Base-by-base conservation (phyloP, 2,113 vertebrate genomes). In the Octodon degus region DNA sequence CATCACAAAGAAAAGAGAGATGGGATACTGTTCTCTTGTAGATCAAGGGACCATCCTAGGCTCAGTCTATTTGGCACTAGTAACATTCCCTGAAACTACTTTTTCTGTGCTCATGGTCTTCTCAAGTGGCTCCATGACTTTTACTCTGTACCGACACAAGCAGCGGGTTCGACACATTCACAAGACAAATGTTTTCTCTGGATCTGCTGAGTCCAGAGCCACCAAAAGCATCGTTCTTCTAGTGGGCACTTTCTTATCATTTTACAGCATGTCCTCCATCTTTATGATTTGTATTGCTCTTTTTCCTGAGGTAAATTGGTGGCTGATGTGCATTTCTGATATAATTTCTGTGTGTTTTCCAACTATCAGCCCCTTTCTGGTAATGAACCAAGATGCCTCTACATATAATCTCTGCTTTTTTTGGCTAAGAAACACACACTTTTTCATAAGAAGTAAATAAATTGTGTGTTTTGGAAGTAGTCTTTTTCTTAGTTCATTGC, bases 261-360 rank as follows among this genome's bases (percentile, higher is more conserved):
- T 84, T 20, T 63, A 91, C 43, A n/a, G 37, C 5, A 7, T 94
- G 8, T 91, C 94, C 7, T 89, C 27, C 12, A 7, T 81, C 6
- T 14, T 89, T 14, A 11, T 22, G 0, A 0, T 37, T 14, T 86
- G 1, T 19, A 7, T 40, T 1, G 7, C 55, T 30, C 2, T 88
- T n/a, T 60, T 9, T 7, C 0, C 22, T 9, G 27, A 60, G 12
- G 0, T 1, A 1, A 30, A 1, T 30, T 50, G 2, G 34, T 84
- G 30, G 80, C 2, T 85, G 17, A 16, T 84, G 32, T 74, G 19
- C 20, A 74, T 27, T 16, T n/a, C 53, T 27, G 8, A 27, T 5
- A 17, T 74, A 11, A 50, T 84, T 84, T 84, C 37, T 74, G 1
- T 92, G 20, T 62, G 37, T 84, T 92, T 92, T 50, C 80, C 90